Base-by-base conservation (phyloP, 1,140 invertebrate genomes). In the Hylaeus anthracinus region DNA sequence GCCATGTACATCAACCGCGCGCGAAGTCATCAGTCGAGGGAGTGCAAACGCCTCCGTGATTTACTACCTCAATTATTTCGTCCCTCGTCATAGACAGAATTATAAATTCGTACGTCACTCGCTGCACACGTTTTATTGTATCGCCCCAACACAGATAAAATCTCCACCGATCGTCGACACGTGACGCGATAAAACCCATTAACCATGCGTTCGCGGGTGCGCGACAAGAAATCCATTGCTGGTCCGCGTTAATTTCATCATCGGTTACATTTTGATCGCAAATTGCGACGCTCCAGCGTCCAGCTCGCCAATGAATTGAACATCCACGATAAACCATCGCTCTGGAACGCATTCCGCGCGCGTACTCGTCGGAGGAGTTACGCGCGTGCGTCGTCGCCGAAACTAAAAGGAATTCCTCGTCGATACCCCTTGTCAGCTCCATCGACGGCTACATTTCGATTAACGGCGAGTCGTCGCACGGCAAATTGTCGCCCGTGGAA, bases 401-500 rank as follows among this genome's bases (percentile, higher is more conserved):
- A n/a, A 56, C 69, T 41, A 41, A 61, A 60, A 60, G 37, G 72
- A 45, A 80, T 55, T 74, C 76, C 9, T 5, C 41, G 55, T 1
- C 61, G 65, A 75, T 75, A 37, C 26, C 12, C 39, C 53, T 76
- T 81, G 79, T 76, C 79, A 60, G 37, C n/a, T 9, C 14, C 55
- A 75, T 86, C 84, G 65, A 61, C 73, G 79, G 84, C 48, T 79
- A 67, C 85, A 78, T 86, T 87, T 86, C 78, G 86, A 84, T 87
- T 86, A 87, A 83, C 81, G 60, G 81, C 61, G 63, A 66, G 72
- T 39, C 70, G 81, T 80, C 76, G 76, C 65, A 56, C 71, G 70
- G 86, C 85, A 86, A 87, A 87, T 87, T 84, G 85, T 87, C 86
- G 86, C 64, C 83, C 75, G 58, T 55, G 58, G 15, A 51, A 72